A percentile compares a stretch with the other conserved stretches of the same genome.
Evolutionary conservation across 2,888 invertebrate genomes (phyloP).

Genomic region (Nomada flava): DNA sequence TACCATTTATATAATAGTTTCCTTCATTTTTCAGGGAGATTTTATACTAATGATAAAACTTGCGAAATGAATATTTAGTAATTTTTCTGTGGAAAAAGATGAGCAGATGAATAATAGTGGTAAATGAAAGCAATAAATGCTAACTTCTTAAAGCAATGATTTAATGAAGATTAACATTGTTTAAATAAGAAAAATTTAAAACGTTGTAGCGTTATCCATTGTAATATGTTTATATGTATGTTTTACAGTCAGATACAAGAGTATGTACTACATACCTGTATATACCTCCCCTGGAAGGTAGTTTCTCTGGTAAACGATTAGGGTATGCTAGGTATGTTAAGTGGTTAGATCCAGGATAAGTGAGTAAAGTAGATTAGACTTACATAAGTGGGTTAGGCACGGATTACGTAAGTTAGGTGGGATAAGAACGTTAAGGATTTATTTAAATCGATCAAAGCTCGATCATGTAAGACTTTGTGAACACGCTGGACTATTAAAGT

Average conservation of each 20-base stretch:
- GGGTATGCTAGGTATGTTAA: conserved; percentile 1
- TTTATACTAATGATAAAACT: too few relatives aligned
- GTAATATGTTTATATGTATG: too few relatives aligned
- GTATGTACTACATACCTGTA: too few relatives aligned
- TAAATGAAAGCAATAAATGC: too few relatives aligned
- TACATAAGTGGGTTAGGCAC: conserved; percentile 14
- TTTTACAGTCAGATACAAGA: too few relatives aligned
- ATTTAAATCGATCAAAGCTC: conserved; percentile 17
- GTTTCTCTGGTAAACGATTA: not conserved
- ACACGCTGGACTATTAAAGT: not conserved
- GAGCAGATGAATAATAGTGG: too few relatives aligned
- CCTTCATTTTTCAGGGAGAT: not conserved
- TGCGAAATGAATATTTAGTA: too few relatives aligned
- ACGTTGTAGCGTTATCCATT: too few relatives aligned
- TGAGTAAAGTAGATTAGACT: conserved; percentile 21
- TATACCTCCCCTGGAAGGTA: not conserved
- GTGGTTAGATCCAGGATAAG: conserved; percentile 17
- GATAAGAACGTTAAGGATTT: conserved; percentile 18
- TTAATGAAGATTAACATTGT: too few relatives aligned
- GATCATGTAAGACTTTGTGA: not conserved
- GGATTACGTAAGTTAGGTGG: conserved; percentile 19
- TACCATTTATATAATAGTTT: not conserved
- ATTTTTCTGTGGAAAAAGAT: too few relatives aligned
- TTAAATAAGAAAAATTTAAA: too few relatives aligned
- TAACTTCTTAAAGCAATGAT: too few relatives aligned